Evolutionary conservation across 1,140 invertebrate species (phyloP).

Genomic region (Ephestia elutella): DNA sequence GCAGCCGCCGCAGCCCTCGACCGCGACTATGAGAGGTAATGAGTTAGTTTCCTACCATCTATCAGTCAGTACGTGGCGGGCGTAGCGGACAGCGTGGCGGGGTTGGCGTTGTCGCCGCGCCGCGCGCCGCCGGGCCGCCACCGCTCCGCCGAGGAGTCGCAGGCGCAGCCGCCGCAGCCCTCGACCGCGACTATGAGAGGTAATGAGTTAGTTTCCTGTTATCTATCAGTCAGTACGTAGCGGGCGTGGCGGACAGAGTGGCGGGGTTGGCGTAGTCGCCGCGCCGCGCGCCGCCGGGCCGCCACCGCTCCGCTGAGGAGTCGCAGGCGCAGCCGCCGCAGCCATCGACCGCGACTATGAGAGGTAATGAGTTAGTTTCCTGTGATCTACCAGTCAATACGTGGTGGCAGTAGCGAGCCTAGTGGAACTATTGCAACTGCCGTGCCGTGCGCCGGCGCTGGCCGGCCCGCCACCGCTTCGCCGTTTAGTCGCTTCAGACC

Average conservation of each 20-base stretch:
- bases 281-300: constrained; percentile 82
- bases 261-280: constrained; percentile 84
- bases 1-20: constrained; percentile 54
- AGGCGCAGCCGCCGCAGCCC: constrained; percentile 49
- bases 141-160: constrained; percentile 72
- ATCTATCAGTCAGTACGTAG: constrained; percentile 86
- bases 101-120: constrained; percentile 83
- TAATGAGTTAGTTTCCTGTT: constrained; percentile 78
- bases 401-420: constrained; percentile 82
- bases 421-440: constrained; percentile 85
- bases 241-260: constrained; percentile 81
- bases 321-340: constrained; percentile 52
- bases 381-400: constrained; percentile 86
- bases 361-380: constrained; percentile 74
- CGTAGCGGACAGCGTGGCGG: constrained; percentile 83
- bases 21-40: constrained; percentile 62
- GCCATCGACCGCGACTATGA: constrained; percentile 59
- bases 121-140: constrained; percentile 83
- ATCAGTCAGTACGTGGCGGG: constrained; percentile 85
- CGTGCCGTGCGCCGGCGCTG: constrained; percentile 84
- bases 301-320: constrained; percentile 77
- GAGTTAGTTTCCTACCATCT: constrained; percentile 80
- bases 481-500: constrained; percentile 58
- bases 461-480: constrained; percentile 80
- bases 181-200: constrained; percentile 64